phyloP scores from a whole-genome alignment of 2,797 vertebrate genomes.

The Rhinatrema bivittatum region DNA sequence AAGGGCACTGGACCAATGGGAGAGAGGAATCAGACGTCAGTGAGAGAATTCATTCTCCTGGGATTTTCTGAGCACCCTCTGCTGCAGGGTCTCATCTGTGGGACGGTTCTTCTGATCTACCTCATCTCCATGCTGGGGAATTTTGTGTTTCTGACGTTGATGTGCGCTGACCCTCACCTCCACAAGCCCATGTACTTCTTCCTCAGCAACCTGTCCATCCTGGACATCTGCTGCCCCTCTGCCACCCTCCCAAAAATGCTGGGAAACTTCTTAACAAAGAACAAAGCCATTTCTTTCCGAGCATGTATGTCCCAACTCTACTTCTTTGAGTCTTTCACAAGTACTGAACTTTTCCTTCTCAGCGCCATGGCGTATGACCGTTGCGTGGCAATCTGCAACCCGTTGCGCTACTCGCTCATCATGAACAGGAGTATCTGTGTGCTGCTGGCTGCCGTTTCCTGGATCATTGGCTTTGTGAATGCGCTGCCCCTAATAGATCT shows the following conservation, averaged over 20 bases:
- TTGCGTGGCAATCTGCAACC: conserved; percentile 4
- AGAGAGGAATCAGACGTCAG: conserved; percentile 6
- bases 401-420: neutral
- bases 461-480: neutral
- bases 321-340: neutral
- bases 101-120: conserved; percentile 4
- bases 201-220: conserved; percentile 2
- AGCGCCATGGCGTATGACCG: conserved; percentile 10
- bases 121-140: neutral
- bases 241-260: conserved; percentile 6
- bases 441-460: neutral
- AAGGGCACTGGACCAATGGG: too few species aligned
- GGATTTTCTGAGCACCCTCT: conserved; percentile 13
- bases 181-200: conserved; percentile 16
- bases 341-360: conserved; percentile 4
- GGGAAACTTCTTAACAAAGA: neutral
- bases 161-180: neutral
- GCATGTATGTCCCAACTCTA: conserved; percentile 5
- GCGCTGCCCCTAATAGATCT: conserved; percentile 5
- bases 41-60: conserved; percentile 12
- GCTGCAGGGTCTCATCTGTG: too few species aligned
- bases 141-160: neutral
- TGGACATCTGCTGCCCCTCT: conserved; percentile 9
- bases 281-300: neutral
- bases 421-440: neutral